Evolutionary conservation across 2,888 invertebrate species (phyloP).

Genomic region (Drosophila rellima): DNA sequence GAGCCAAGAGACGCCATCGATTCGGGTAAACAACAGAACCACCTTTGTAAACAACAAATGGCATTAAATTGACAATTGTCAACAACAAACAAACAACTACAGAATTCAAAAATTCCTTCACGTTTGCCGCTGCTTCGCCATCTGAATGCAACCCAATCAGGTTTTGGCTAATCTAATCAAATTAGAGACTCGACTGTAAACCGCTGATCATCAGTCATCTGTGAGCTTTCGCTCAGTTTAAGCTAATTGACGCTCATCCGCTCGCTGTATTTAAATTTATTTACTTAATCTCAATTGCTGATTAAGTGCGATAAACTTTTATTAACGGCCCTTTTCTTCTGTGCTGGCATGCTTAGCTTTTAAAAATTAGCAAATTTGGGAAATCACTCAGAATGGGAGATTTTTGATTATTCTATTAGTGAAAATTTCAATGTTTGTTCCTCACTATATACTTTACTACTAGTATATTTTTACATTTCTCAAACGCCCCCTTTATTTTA

Average conservation of each 20-base stretch:
- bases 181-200: slow-evolving; percentile 47
- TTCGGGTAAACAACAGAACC: slow-evolving; percentile 10
- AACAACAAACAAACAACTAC: slow-evolving; percentile 1
- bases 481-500: neutral
- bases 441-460: neutral
- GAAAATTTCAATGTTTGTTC: too few species aligned
- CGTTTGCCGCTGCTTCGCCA: neutral
- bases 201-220: slow-evolving; percentile 3
- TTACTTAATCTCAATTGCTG: slow-evolving; percentile 14
- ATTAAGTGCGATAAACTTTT: slow-evolving; percentile 6
- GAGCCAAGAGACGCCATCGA: neutral
- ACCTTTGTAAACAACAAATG: slow-evolving; percentile 29
- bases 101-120: neutral
- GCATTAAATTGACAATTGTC: slow-evolving; percentile 7
- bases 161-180: slow-evolving; percentile 67
- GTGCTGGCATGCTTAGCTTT: neutral
- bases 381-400: neutral
- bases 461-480: neutral
- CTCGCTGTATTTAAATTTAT: slow-evolving; percentile 2
- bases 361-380: neutral
- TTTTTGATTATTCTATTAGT: too few species aligned
- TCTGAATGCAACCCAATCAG: slow-evolving; percentile 44
- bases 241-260: slow-evolving; percentile 48
- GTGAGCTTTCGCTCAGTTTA: slow-evolving; percentile 43
- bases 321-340: neutral